Percentiles rank a stretch among this genome's conserved stretches.
Evolutionary conservation across 2,888 invertebrate species (phyloP).

Genomic region (Tillus elongatus): DNA sequence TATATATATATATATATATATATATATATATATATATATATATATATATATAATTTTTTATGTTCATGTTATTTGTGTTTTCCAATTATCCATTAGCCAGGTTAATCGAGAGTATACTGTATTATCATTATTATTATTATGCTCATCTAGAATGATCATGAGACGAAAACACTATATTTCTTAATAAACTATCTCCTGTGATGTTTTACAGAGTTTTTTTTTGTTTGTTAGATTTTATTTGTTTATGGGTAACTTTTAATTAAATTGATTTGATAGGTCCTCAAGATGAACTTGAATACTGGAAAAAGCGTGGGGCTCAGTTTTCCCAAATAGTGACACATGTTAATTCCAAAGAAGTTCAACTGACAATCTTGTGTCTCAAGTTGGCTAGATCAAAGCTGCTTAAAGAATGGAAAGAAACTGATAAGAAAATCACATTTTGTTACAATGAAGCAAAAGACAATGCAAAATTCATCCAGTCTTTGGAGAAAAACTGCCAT

Average conservation of each 20-base stretch:
- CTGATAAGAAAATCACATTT: constrained; percentile 84
- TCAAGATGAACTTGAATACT: constrained; percentile 90
- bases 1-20: too few relatives aligned
- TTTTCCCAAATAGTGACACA: constrained; percentile 79
- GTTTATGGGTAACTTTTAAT: constrained; percentile 7
- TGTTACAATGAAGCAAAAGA: constrained; percentile 94
- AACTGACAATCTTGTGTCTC: constrained; percentile 65
- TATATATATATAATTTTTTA: too few relatives aligned
- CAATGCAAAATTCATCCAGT: constrained; percentile 90
- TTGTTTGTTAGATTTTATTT: not conserved
- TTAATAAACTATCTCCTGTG: constrained; percentile 6
- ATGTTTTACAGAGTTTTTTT: too few relatives aligned
- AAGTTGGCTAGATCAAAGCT: constrained; percentile 68
- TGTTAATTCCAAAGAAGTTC: constrained; percentile 65
- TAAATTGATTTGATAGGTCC: constrained; percentile 54
- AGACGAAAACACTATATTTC: not conserved
- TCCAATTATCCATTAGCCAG: too few relatives aligned
- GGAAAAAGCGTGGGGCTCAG: constrained; percentile 90
- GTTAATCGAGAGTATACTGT: too few relatives aligned
- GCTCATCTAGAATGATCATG: too few relatives aligned
- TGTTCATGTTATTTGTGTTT: too few relatives aligned
- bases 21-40: too few relatives aligned
- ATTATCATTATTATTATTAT: too few relatives aligned
- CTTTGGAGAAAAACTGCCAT: constrained; percentile 90
- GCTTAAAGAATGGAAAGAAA: constrained; percentile 73